Evolutionary conservation across 2,888 invertebrate species (phyloP), one percentile per base, ranked within the genome.

Genomic region (Phorcus lineatus): DNA sequence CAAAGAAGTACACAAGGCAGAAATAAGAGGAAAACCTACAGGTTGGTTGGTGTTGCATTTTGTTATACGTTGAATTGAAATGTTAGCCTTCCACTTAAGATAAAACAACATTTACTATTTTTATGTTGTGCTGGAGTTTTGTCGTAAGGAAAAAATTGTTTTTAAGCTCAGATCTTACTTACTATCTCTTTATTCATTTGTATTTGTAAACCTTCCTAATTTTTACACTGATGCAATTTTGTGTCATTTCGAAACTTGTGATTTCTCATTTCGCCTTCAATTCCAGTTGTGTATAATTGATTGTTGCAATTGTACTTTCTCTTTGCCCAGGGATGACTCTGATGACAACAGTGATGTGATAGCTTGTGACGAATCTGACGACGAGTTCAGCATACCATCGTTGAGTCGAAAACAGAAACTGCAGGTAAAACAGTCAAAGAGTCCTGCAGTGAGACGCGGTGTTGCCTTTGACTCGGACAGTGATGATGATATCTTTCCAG

Each of bases 391-490:
- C 28, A 79, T 82, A 7, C 76, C 82, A 0, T 79, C 83, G 0
- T 78, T 82, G 28, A 77, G 77, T 28, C 78, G 70, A 74, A 84
- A 80, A 74, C 81, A 66, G 66, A 82, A 57, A 74, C 78, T 67
- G 17, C 40, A 13, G 79, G 74, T 57, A 78, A 66, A 36, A 53
- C 70, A 70, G 40, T 62, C 47, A 22, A 70, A n/a, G 57, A 77
- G 31, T 53, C 31, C 77, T 75, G 19, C 36, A 76, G 36, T 75
- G 28, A 81, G 79, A 52, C 74, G 81, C 36, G 85, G 85, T 22
- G 81, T 84, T 7, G 80, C 78, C n/a, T 86, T 84, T 77, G 81
- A 84, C 62, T 85, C 85, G 3, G 86, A 84, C 53, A 76, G 76
- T 70, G 86, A 86, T 57, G 86, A 86, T 22, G 87, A 87, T 16